These are phyloP conservation scores for Empis stercorea DNA, from an alignment of 2,888 invertebrate species.

Conservation along the genomic window DNA sequence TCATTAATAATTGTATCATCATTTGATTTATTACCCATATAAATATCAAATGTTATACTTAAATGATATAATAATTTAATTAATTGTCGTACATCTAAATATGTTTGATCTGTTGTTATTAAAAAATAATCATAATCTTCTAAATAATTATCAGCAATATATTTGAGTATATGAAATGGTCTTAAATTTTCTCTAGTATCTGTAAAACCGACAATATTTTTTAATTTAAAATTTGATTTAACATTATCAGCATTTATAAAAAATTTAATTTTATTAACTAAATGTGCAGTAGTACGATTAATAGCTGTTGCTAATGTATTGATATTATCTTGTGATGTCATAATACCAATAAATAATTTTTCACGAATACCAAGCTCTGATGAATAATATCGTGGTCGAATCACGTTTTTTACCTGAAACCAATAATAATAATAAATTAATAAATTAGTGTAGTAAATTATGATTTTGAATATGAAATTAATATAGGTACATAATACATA, in stretches of 20 bases:
- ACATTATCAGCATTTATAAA: conserved; percentile 52
- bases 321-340: conserved; percentile 62
- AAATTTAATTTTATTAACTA: conserved; percentile 72
- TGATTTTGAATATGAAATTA: no score
- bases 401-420: conserved; percentile 45
- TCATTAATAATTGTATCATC: conserved; percentile 38
- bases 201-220: conserved; percentile 76
- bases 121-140: conserved; percentile 90
- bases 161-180: conserved; percentile 80
- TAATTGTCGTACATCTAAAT: conserved; percentile 67
- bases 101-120: conserved; percentile 71
- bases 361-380: conserved; percentile 89
- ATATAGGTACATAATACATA: no score
- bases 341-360: conserved; percentile 73
- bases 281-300: conserved; percentile 76
- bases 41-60: conserved; percentile 73
- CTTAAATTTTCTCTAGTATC: conserved; percentile 62
- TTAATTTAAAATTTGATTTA: conserved; percentile 42
- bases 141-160: conserved; percentile 76
- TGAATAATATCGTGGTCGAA: conserved; percentile 84
- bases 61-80: conserved; percentile 58
- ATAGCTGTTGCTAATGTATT: conserved; percentile 64
- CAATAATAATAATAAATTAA: no score
- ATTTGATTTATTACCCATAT: conserved; percentile 52
- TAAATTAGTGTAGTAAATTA: no score